Evolutionary conservation across 1,140 invertebrate species (phyloP).

Genomic region (Gryon sp.): DNA sequence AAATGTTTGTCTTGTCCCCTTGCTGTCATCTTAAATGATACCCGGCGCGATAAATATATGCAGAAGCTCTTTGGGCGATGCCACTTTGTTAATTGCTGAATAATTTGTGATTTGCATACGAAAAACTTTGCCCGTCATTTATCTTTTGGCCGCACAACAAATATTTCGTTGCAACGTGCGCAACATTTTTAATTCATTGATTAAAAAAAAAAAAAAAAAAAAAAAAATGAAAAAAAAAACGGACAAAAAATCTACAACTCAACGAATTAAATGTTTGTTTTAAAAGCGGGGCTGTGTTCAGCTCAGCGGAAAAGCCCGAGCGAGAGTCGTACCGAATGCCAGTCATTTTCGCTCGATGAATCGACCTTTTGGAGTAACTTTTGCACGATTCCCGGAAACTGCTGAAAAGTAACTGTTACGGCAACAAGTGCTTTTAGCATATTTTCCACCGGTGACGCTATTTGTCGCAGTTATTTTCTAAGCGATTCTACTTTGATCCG

Average conservation of each 20-base stretch:
- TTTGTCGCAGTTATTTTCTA: conserved; percentile 49
- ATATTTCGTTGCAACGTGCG: too few species aligned
- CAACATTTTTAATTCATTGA: conserved; percentile 7
- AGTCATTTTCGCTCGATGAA: conserved; percentile 22
- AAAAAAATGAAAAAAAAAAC: too few species aligned
- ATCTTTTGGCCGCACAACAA: too few species aligned
- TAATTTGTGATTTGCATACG: conserved; percentile 37
- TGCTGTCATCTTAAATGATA: conserved; percentile 44
- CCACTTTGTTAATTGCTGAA: conserved; percentile 22
- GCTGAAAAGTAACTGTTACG: conserved; percentile 47
- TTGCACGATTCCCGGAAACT: conserved; percentile 23
- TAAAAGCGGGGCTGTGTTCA: too few species aligned
- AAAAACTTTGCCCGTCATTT: conserved; percentile 6
- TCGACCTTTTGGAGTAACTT: conserved; percentile 23
- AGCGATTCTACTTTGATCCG: conserved; percentile 47
- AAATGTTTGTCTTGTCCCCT: conserved; percentile 35
- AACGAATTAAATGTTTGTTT: neutral
- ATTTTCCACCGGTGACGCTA: conserved; percentile 39
- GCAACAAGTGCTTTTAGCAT: conserved; percentile 59
- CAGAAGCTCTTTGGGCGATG: conserved; percentile 14
- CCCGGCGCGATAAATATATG: conserved; percentile 38
- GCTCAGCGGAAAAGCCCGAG: conserved; percentile 1
- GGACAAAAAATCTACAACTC: too few species aligned
- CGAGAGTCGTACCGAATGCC: too few species aligned
- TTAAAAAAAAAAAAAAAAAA: too few species aligned